phyloP scores from a whole-genome alignment of 1,140 invertebrate genomes.

The Euglossa dilemma region DNA sequence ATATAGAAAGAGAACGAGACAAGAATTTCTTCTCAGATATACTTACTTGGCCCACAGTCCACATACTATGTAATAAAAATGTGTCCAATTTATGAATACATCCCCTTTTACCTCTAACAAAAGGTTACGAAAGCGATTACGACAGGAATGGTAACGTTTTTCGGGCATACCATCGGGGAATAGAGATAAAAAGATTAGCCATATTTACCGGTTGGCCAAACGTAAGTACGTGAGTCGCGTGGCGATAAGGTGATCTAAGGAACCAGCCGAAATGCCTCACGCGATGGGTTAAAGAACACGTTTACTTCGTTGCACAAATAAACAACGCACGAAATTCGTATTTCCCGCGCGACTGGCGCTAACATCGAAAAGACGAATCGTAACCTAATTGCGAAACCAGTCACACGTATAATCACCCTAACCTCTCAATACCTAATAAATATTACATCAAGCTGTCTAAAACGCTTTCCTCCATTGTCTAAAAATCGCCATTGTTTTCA shows the following conservation, averaged over 20 bases:
- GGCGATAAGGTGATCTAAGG: neutral
- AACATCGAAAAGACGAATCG: neutral
- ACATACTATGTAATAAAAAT: too few species aligned
- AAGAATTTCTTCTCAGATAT: too few species aligned
- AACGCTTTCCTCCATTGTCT: conserved; percentile 6
- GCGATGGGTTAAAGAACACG: neutral
- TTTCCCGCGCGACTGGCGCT: neutral
- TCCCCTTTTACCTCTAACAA: too few species aligned
- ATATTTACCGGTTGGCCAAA: neutral
- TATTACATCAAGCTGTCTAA: neutral
- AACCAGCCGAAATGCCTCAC: neutral
- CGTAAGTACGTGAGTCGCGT: neutral
- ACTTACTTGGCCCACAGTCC: too few species aligned
- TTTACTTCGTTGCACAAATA: neutral
- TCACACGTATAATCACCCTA: neutral
- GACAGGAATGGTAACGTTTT: neutral
- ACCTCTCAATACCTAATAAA: neutral
- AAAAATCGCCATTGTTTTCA: neutral
- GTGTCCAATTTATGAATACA: too few species aligned
- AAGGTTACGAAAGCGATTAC: neutral
- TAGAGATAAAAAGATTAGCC: neutral
- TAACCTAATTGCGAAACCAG: neutral
- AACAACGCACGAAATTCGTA: neutral
- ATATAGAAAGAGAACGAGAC: too few species aligned
- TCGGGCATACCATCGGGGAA: neutral